Evolutionary conservation across 2,888 invertebrate genomes (phyloP), one percentile per base, ranked within the genome.

Genomic region (Caradrina clavipalpis): DNA sequence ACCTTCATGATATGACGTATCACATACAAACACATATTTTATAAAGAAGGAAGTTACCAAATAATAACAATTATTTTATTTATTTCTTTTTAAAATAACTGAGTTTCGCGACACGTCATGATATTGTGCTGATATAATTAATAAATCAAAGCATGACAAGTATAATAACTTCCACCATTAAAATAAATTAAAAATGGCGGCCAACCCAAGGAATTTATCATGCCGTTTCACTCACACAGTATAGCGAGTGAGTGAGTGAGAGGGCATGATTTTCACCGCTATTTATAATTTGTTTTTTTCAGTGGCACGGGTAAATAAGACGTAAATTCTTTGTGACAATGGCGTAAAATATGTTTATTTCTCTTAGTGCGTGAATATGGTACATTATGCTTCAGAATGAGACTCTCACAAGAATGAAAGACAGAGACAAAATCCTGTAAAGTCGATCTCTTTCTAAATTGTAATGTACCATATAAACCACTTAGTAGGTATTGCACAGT

Each of bases 71-170:
- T n/a, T n/a, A n/a, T 13, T 39, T 13, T 45, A 4, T 45, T 45
- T 17, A 5, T 17, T 17, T 45, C 55, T 50, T 67, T 42, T 35
- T 50, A 50, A 71, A 75, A 45, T 67, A 75, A 55, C 22, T 1
- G 22, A 74, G 22, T 26, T 1, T 21, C 35, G 45, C 19, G 50
- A 11, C 75, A 56, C 42, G 69, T 68, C 75, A 71, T 67, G 31
- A n/a, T 55, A 51, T 75, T 71, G 71, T 71, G 68, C 68, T 71
- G 70, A 31, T 55, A 56, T 35, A 22, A 67, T 21, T 49, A 35
- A 64, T 26, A 74, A 74, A 42, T 67, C 49, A 45, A 45, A 75
- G 49, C 22, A 26, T 45, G 13, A 42, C 31, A 22, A 42, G 1
- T 67, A 19, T 50, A 49, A 10, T 11, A 35, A 39, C 15, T 17